These are phyloP conservation scores for Paratilapia polleni DNA, from an alignment of 2,113 vertebrate species.

Conservation along the genomic window DNA sequence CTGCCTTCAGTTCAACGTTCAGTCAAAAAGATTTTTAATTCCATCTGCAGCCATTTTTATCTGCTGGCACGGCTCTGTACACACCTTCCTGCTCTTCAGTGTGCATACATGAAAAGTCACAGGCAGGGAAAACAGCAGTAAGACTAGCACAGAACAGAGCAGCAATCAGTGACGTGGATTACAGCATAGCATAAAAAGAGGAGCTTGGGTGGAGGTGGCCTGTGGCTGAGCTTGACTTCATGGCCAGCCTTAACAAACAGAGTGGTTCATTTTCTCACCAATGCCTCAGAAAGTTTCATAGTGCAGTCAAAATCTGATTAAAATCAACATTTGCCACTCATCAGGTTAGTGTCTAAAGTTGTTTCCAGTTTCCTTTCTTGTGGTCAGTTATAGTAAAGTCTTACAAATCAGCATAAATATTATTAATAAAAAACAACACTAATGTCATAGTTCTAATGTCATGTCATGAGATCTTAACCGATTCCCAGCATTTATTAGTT, in stretches of 20 bases:
- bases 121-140: rapidly evolving
- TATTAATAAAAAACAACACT: neutral
- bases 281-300: neutral
- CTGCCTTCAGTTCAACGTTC: neutral
- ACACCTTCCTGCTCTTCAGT: too few species aligned
- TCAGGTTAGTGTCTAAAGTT: neutral
- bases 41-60: too few species aligned
- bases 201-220: neutral
- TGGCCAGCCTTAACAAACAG: too few species aligned
- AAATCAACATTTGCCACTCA: neutral
- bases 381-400: neutral
- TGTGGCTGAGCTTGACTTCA: too few species aligned
- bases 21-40: too few species aligned
- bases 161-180: neutral
- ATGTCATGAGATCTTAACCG: neutral
- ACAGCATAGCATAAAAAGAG: rapidly evolving
- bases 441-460: neutral
- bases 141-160: neutral
- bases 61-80: too few species aligned
- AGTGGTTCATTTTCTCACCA: too few species aligned
- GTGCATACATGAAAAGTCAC: neutral
- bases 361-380: neutral
- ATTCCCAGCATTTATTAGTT: neutral
- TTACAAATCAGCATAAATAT: neutral
- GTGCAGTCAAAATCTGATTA: neutral